These are phyloP conservation scores for Apoda limacodes DNA, from an alignment of 2,888 invertebrate species.

Conservation along the genomic window DNA sequence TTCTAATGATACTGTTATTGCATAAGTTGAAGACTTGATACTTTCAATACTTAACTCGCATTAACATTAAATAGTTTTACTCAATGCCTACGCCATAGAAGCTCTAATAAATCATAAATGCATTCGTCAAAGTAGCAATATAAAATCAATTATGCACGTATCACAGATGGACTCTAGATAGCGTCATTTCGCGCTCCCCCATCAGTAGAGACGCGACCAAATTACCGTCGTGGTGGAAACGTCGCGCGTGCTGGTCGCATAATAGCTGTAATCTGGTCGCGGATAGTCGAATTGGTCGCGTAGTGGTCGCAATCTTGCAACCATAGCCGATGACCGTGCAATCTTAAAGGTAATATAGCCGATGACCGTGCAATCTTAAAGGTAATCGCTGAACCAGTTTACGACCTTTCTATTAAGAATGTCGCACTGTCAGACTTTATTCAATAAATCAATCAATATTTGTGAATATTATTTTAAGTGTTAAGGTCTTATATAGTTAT, in stretches of 20 bases:
- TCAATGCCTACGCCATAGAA: slow-evolving; percentile 13
- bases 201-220: slow-evolving; percentile 24
- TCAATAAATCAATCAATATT: too few relatives aligned
- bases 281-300: slow-evolving; percentile 36
- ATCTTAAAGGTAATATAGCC: slow-evolving; percentile 19
- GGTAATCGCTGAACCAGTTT: slow-evolving; percentile 35
- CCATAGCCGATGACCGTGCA: slow-evolving; percentile 24
- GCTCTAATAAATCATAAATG: too few relatives aligned
- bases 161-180: slow-evolving; percentile 14
- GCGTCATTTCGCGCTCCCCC: slow-evolving; percentile 29
- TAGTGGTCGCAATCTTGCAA: slow-evolving; percentile 7
- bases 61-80: too few relatives aligned
- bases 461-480: too few relatives aligned
- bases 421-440: too few relatives aligned
- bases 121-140: too few relatives aligned
- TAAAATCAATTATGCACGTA: too few relatives aligned
- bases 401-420: slow-evolving; percentile 39
- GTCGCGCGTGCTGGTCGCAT: slow-evolving; percentile 42
- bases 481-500: too few relatives aligned
- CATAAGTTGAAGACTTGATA: too few relatives aligned
- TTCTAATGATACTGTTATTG: too few relatives aligned
- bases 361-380: slow-evolving; percentile 31
- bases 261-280: slow-evolving; percentile 33
- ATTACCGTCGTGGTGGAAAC: slow-evolving; percentile 25
- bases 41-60: too few relatives aligned